Percentiles rank a stretch among this genome's conserved stretches.
These are phyloP conservation scores for Dendrolimus pini DNA, from an alignment of 2,888 invertebrate genomes.

Conservation along the genomic window DNA sequence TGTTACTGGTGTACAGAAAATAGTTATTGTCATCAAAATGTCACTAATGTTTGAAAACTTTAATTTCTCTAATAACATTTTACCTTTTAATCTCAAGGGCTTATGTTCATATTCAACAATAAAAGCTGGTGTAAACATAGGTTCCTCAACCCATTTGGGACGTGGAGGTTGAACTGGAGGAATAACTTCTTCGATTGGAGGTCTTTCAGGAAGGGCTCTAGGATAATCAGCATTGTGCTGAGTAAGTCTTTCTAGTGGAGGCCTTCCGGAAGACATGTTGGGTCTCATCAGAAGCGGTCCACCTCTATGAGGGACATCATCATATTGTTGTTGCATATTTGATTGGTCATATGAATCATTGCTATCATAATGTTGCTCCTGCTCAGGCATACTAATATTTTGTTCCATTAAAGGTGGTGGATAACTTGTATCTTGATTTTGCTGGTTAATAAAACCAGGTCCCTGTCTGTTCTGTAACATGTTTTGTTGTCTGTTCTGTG, in stretches of 20 bases:
- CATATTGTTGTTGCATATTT: neutral
- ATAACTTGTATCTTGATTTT: neutral
- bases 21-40: too few relatives aligned
- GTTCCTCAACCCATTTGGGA: conserved; percentile 57
- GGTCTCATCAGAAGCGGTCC: conserved; percentile 15
- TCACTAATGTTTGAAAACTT: too few relatives aligned
- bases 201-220: conserved; percentile 17
- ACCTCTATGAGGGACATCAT: conserved; percentile 1
- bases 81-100: conserved; percentile 73
- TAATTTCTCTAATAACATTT: conserved; percentile 11
- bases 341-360: conserved; percentile 27
- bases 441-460: neutral
- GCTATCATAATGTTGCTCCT: conserved; percentile 31
- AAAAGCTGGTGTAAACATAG: conserved; percentile 71
- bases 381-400: conserved; percentile 10
- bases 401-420: neutral
- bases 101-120: conserved; percentile 85
- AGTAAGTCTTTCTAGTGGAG: conserved; percentile 12
- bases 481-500: conserved; percentile 4
- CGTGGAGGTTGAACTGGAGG: conserved; percentile 8
- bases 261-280: conserved; percentile 23
- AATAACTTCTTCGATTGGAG: conserved; percentile 12
- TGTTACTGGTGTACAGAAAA: too few relatives aligned
- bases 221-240: conserved; percentile 25
- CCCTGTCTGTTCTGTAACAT: conserved; percentile 1